A percentile compares a stretch with the other conserved stretches of the same genome.
phyloP scores from a whole-genome alignment of 2,797 vertebrate species.

The Pangasius krempfi region DNA sequence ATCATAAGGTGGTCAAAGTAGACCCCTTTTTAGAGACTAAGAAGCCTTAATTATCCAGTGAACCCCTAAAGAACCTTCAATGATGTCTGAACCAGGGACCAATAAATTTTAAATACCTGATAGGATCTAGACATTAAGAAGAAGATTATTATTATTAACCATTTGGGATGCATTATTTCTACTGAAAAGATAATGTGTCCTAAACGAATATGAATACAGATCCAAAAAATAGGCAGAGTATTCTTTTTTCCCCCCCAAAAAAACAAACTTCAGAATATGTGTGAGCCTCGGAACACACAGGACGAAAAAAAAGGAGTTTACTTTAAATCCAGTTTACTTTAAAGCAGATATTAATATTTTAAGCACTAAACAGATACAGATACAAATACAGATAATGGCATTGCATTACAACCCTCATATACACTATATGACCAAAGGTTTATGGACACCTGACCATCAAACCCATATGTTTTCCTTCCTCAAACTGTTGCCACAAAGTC shows the following conservation, averaged over 20 bases:
- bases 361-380: neutral
- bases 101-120: neutral
- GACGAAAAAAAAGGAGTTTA: neutral
- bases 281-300: neutral
- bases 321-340: too few relatives aligned
- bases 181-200: too few relatives aligned
- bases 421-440: neutral
- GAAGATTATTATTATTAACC: neutral
- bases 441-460: neutral
- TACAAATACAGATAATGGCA: neutral
- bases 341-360: neutral
- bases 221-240: neutral
- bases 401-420: neutral
- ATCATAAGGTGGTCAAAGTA: neutral
- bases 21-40: neutral
- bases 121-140: neutral
- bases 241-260: neutral
- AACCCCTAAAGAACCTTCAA: too few relatives aligned
- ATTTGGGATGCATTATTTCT: neutral
- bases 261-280: neutral
- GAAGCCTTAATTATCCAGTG: neutral
- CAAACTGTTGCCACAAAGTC: neutral
- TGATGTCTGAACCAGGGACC: too few relatives aligned
- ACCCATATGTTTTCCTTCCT: neutral
- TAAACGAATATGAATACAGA: neutral